Conservation (phyloP, 1,140 invertebrate genomes). For the Phenacoccus solenopsis region DNA sequence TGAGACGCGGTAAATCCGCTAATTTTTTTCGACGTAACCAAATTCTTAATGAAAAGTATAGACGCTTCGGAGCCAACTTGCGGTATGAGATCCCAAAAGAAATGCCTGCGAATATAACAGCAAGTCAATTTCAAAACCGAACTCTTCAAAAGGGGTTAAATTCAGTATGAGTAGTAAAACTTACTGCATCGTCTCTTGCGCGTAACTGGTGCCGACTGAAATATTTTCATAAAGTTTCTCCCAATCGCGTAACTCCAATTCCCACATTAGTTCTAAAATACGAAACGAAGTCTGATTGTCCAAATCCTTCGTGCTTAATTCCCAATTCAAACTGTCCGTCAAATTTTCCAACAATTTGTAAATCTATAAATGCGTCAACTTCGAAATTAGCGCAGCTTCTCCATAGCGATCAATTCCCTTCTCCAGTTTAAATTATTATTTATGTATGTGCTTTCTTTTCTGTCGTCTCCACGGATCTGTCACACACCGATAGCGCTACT, state of each 20-base stretch:
- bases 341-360: constrained; percentile 31
- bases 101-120: constrained; percentile 37
- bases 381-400: no score
- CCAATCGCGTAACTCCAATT: constrained; percentile 39
- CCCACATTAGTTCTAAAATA: constrained; percentile 38
- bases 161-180: not conserved
- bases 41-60: constrained; percentile 45
- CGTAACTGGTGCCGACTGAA: constrained; percentile 46
- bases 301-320: constrained; percentile 35
- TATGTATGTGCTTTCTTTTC: no score
- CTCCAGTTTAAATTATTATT: no score
- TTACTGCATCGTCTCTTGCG: constrained; percentile 43
- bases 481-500: no score
- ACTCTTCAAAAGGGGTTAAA: constrained; percentile 4
- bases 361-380: no score
- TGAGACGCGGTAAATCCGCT: constrained; percentile 42
- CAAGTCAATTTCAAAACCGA: no score
- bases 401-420: no score
- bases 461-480: no score
- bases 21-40: constrained; percentile 46
- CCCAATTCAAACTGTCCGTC: constrained; percentile 34
- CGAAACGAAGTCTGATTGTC: constrained; percentile 36
- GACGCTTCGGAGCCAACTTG: constrained; percentile 50
- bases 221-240: constrained; percentile 40
- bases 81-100: constrained; percentile 58